Evolutionary conservation across 2,797 vertebrate genomes (phyloP), one percentile per base, ranked within the genome.

Genomic region (Sebastes minor): DNA sequence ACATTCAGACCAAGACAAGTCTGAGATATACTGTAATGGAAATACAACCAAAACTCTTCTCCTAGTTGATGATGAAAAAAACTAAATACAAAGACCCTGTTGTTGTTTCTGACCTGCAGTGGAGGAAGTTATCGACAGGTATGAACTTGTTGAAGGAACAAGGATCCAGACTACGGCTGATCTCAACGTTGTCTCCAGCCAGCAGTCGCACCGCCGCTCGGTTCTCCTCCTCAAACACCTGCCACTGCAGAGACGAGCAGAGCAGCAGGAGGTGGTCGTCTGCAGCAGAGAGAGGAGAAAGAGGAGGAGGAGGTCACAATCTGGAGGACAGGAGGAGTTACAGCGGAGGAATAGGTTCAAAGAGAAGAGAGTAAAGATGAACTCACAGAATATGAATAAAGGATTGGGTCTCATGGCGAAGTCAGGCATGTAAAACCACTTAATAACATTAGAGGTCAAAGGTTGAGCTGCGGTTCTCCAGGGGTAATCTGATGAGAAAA

Each of bases 351-450:
- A 33, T 2, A 68, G 2, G 11, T 28, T 71, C 7, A 7, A 49
- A 61, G 13, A 10, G 13, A 11, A 49, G 13, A 12, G 27, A 75
- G 1, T 23, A 13, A 52, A 22, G 42, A 28, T 12, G 6, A 69
- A 93, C 95, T 95, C 90, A 96, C 95, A 94, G 67, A 97, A 88
- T 57, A 97, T 95, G 87, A 96, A 96, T 61, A 59, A 89, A 74
- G 96, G 93, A 83, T 96, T 90, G 1, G 94, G 95, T 27, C 67
- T 91, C 94, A 95, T 96, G 76, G 95, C 95, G 66, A 96, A 97
- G 90, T 96, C 95, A 1, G 96, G 95, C 57, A 97, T 87, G 86
- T 93, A 96, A 74, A 97, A 92, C 96, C 95, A 95, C 85, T 97
- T 97, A 67, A 96, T 96, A 62, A 96, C 91, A 86, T 96, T 96